A percentile compares a stretch with the other conserved stretches of the same genome.
These are phyloP conservation scores for Globicephala melas DNA, from an alignment of 2,113 vertebrate species.

Conservation along the genomic window DNA sequence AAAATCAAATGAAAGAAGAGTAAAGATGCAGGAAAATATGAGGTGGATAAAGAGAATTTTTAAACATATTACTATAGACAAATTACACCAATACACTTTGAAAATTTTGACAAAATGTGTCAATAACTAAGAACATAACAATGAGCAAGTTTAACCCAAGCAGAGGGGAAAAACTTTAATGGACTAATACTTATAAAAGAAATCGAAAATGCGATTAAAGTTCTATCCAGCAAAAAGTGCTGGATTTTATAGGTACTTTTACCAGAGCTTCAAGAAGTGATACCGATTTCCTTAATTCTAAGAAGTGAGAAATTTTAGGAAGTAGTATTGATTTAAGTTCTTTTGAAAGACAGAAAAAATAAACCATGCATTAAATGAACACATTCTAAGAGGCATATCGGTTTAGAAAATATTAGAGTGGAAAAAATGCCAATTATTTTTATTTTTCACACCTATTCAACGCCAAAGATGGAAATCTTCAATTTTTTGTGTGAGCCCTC, in stretches of 20 bases:
- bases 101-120: not conserved
- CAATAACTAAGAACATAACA: not conserved
- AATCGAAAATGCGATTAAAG: not conserved
- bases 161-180: not conserved
- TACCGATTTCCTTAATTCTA: not conserved
- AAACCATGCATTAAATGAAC: not conserved
- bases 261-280: not conserved
- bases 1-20: not conserved
- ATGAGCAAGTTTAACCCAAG: not conserved
- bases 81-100: not conserved
- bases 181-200: not conserved
- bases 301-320: not conserved
- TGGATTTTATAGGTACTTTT: not conserved
- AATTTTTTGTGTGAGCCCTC: not conserved
- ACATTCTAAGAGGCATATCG: not conserved
- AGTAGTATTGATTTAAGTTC: not conserved
- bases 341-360: too few relatives aligned
- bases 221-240: not conserved
- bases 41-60: not conserved
- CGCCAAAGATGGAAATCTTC: not conserved
- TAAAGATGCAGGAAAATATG: not conserved
- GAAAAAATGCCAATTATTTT: not conserved
- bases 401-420: not conserved
- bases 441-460: not conserved
- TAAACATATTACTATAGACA: not conserved